Evolutionary conservation across 2,888 invertebrate species (phyloP).

Genomic region (Nomada goodeniana): DNA sequence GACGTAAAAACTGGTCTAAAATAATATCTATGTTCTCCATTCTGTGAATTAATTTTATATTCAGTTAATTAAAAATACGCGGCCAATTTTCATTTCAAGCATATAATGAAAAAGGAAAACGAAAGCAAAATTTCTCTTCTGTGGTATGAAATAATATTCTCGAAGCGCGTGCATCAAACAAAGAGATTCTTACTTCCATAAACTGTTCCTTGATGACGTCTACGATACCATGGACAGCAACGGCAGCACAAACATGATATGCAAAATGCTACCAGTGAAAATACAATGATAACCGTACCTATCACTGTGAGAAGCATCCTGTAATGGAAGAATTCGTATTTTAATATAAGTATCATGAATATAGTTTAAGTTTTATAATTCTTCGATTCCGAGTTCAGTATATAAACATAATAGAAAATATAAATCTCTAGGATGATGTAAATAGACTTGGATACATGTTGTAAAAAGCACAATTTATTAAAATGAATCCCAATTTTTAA

Average conservation of each 20-base stretch:
- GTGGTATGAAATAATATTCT: neutral
- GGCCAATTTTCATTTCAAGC: neutral
- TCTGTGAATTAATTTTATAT: neutral
- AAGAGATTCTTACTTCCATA: slow-evolving; percentile 78
- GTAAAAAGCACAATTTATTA: no score
- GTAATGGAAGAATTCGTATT: slow-evolving; percentile 42
- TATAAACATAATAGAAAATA: no score
- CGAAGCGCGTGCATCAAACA: neutral
- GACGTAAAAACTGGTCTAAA: neutral
- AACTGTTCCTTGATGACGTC: slow-evolving; percentile 79
- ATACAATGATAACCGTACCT: slow-evolving; percentile 55
- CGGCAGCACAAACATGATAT: slow-evolving; percentile 80
- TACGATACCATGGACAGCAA: slow-evolving; percentile 80
- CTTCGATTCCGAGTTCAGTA: no score
- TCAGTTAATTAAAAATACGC: neutral
- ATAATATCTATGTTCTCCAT: neutral
- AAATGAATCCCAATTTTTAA: no score
- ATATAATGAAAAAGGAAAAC: neutral
- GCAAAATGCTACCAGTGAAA: slow-evolving; percentile 70
- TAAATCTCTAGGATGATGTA: no score
- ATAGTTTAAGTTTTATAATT: neutral
- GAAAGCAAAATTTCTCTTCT: neutral
- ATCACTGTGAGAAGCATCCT: slow-evolving; percentile 65
- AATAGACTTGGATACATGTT: no score
- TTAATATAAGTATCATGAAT: neutral